These are phyloP conservation scores for Andrena camellia DNA, from an alignment of 2,888 invertebrate species.

Conservation along the genomic window DNA sequence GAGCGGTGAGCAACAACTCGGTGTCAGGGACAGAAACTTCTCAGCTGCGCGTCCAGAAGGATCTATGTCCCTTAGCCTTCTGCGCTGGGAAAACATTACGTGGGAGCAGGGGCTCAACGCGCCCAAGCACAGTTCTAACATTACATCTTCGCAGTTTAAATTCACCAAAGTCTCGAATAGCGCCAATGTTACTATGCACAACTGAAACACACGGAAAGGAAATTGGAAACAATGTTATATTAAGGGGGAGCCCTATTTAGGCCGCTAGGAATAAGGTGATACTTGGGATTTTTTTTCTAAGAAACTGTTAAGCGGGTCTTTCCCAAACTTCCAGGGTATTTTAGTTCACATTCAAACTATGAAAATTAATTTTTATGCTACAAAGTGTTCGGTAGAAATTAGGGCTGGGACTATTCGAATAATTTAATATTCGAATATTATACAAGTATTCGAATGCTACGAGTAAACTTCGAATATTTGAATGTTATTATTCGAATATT, in stretches of 20 bases:
- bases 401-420: no score
- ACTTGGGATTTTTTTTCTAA: no score
- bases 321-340: not conserved
- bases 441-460: no score
- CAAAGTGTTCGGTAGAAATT: no score
- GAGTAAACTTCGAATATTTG: no score
- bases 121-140: slow-evolving; percentile 95
- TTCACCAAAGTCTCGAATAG: slow-evolving; percentile 96
- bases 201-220: slow-evolving; percentile 83
- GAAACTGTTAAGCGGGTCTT: not conserved
- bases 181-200: slow-evolving; percentile 95
- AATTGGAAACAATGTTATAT: not conserved
- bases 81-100: slow-evolving; percentile 92
- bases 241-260: no score
- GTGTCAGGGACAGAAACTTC: slow-evolving; percentile 91
- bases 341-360: no score
- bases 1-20: slow-evolving; percentile 87
- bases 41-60: slow-evolving; percentile 91
- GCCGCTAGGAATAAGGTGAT: no score
- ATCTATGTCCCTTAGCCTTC: slow-evolving; percentile 90
- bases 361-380: no score
- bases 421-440: no score
- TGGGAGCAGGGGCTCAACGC: slow-evolving; percentile 93
- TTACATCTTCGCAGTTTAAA: slow-evolving; percentile 97
- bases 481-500: no score